Percentiles rank a stretch among this genome's conserved stretches.
Evolutionary conservation across 1,140 invertebrate species (phyloP).

Genomic region (Heterodera carotae): DNA sequence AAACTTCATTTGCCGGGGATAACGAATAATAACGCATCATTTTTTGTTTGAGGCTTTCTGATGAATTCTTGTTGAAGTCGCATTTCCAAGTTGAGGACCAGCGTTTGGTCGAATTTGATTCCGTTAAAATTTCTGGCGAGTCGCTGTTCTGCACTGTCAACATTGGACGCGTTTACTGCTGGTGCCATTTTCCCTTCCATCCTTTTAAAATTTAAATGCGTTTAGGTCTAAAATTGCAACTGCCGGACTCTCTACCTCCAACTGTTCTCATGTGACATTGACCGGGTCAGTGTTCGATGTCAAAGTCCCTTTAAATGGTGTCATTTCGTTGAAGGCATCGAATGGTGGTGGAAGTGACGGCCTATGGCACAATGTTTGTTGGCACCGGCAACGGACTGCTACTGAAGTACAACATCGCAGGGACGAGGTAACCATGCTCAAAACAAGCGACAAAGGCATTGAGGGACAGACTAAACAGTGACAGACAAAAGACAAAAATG

Average conservation of each 20-base stretch:
- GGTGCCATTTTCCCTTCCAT: constrained; percentile 32
- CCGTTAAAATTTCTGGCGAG: constrained; percentile 39
- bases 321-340: constrained; percentile 12
- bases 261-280: constrained; percentile 38
- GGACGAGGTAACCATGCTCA: constrained; percentile 10
- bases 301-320: neutral
- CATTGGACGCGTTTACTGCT: constrained; percentile 49
- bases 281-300: constrained; percentile 10
- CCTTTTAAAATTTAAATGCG: constrained; percentile 7
- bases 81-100: constrained; percentile 22
- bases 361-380: constrained; percentile 41
- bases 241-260: constrained; percentile 29
- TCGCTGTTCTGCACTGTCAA: constrained; percentile 44
- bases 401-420: constrained; percentile 41
- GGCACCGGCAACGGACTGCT: constrained; percentile 43
- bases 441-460: neutral
- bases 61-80: constrained; percentile 17
- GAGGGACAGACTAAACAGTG: neutral
- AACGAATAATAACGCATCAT: too few relatives aligned
- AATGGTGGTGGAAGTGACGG: constrained; percentile 35
- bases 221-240: constrained; percentile 41
- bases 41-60: constrained; percentile 8
- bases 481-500: too few relatives aligned
- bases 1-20: too few relatives aligned
- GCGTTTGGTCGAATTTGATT: constrained; percentile 39